A percentile compares a stretch with the other conserved stretches of the same genome.
Conservation (phyloP, 2,113 vertebrate species). For the Eptesicus fuscus region DNA sequence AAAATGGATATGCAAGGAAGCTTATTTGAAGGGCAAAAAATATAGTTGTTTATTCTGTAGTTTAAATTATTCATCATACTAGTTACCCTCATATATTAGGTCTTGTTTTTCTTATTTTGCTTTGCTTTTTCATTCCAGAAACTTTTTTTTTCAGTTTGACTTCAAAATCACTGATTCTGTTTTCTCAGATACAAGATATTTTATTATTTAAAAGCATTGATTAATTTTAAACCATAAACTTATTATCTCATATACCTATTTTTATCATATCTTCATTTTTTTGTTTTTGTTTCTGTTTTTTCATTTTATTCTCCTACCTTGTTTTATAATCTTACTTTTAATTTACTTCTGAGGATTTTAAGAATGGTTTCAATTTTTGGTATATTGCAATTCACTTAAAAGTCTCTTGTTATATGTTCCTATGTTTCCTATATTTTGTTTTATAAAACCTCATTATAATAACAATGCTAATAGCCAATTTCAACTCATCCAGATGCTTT, state of each 20-base stretch:
- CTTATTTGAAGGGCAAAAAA: neutral
- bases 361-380: neutral
- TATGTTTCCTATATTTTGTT: neutral
- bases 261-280: no score
- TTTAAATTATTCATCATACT: neutral
- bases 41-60: neutral
- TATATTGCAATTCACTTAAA: neutral
- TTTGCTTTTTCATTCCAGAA: neutral
- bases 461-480: neutral
- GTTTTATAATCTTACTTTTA: neutral
- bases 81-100: neutral
- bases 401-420: neutral
- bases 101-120: neutral
- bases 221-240: neutral
- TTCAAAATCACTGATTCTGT: neutral
- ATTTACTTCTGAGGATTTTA: neutral
- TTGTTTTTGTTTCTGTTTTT: neutral
- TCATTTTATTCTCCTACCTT: neutral
- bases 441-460: neutral
- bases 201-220: neutral
- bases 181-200: neutral
- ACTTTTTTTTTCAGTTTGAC: neutral
- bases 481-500: neutral
- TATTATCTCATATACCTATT: neutral
- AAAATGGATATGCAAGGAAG: neutral